phyloP scores from a whole-genome alignment of 1,140 invertebrate genomes.

The Melanaphis sacchari region DNA sequence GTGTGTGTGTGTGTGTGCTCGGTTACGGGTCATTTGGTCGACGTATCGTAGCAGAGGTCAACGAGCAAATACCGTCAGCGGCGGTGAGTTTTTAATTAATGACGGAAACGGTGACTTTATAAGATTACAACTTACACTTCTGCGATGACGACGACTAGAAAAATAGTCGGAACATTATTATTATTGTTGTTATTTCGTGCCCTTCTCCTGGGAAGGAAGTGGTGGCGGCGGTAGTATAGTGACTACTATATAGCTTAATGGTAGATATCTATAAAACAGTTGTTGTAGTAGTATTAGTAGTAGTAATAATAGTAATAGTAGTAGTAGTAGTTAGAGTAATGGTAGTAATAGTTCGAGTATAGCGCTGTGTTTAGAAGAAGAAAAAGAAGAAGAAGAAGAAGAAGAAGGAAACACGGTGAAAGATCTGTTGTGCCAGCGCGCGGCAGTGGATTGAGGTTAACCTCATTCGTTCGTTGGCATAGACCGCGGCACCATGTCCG shows the following conservation, averaged over 20 bases:
- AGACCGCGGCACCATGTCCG: constrained; percentile 55
- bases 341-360: constrained; percentile 8
- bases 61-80: background rate
- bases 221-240: background rate
- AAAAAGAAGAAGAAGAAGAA: constrained; percentile 47
- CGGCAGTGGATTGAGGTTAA: constrained; percentile 55
- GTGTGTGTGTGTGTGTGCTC: background rate
- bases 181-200: background rate
- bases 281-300: background rate
- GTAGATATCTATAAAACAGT: background rate
- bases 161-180: background rate
- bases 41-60: constrained; percentile 1
- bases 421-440: constrained; percentile 51
- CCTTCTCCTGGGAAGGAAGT: background rate
- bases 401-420: constrained; percentile 52
- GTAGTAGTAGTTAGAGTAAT: background rate
- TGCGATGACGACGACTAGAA: background rate
- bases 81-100: constrained; percentile 3
- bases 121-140: background rate
- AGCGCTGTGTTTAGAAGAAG: constrained; percentile 22
- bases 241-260: background rate
- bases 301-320: background rate
- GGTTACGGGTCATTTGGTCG: constrained; percentile 10
- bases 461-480: constrained; percentile 57
- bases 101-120: background rate